Evolutionary conservation across 2,797 vertebrate genomes (phyloP), one percentile per base, ranked within the genome.

Genomic region (Leucoraja ocellata): DNA sequence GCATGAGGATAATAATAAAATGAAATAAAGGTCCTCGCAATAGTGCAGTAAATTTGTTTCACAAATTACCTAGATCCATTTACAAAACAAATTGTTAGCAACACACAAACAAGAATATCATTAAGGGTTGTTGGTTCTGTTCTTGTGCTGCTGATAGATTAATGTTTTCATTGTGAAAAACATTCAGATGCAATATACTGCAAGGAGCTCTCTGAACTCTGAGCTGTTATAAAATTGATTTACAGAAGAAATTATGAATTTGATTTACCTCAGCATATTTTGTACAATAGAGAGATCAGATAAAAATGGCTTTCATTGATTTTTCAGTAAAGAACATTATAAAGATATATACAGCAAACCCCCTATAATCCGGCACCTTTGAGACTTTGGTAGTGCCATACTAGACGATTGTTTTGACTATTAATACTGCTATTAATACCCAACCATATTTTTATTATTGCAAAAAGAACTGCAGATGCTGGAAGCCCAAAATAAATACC

Each of bases 261-360:
- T 9, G 21, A 32, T 9, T 86, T 86, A 63, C 83, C 14, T 16
- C 58, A 84, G 1, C 28, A 28, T 46, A 83, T 84, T 84, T 84
- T 63, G 23, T 63, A 32, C 13, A 86, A n/a, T 32, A n/a, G 28
- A 65, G 83, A 63, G 58, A 86, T 86, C 58, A 86, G 13, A 61
- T n/a, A 86, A n/a, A 86, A 86, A 86, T 86, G 28, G 4, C 58
- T 86, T 63, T 86, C 83, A 86, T 13, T 86, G 61, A 83, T 5
- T 7, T 1, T 16, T n/a, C 4, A 28, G 5, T 23, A 13, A 63
- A 32, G 23, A 61, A 86, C 6, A 86, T 86, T 58, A 3, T 25
- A 18, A 28, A 58, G 58, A n/a, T 28, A 8, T 63, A 63, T 28
- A n/a, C 13, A 14, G 65, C 65, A 68, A 68, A 68, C 65, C 65